Percentiles rank a stretch among this genome's conserved stretches.
These are phyloP conservation scores for Eucidaris tribuloides DNA, from an alignment of 35 echinoderm and acorn worm genomes.

Conservation along the genomic window DNA sequence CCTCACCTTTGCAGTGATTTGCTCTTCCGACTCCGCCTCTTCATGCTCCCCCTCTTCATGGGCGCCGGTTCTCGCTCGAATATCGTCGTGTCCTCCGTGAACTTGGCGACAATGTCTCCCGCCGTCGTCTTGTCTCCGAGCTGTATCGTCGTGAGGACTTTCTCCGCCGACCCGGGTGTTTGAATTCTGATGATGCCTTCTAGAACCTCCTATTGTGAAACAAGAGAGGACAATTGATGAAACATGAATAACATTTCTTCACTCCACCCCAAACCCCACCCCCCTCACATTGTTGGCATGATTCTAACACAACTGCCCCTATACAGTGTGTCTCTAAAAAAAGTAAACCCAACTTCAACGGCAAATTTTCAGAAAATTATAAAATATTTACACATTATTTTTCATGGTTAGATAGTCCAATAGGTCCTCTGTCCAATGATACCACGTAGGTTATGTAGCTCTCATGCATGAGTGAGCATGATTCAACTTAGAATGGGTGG, in stretches of 20 bases:
- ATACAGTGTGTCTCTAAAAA: too few species aligned
- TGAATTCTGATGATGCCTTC: constrained; percentile 79
- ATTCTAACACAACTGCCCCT: too few species aligned
- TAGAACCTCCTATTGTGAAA: constrained; percentile 46
- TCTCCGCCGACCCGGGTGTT: constrained; percentile 75
- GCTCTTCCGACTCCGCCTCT: constrained; percentile 59
- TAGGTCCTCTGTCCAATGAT: too few species aligned
- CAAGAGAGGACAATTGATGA: neutral
- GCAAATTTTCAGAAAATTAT: too few species aligned
- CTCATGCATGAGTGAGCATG: too few species aligned
- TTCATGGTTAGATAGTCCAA: too few species aligned
- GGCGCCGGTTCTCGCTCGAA: neutral
- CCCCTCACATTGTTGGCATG: too few species aligned
- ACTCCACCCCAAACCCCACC: too few species aligned
- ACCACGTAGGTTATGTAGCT: too few species aligned
- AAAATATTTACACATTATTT: too few species aligned
- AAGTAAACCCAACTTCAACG: too few species aligned
- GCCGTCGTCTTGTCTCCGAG: constrained; percentile 77
- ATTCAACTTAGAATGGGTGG: too few species aligned
- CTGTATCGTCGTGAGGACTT: constrained; percentile 88
- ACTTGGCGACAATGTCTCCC: constrained; percentile 90
- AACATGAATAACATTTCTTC: neutral
- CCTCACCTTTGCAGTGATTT: constrained; percentile 23
- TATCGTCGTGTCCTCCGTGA: constrained; percentile 65
- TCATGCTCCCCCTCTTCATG: constrained; percentile 42